Conservation (phyloP, 2,888 invertebrate genomes). For the Caradrina kadenii region DNA sequence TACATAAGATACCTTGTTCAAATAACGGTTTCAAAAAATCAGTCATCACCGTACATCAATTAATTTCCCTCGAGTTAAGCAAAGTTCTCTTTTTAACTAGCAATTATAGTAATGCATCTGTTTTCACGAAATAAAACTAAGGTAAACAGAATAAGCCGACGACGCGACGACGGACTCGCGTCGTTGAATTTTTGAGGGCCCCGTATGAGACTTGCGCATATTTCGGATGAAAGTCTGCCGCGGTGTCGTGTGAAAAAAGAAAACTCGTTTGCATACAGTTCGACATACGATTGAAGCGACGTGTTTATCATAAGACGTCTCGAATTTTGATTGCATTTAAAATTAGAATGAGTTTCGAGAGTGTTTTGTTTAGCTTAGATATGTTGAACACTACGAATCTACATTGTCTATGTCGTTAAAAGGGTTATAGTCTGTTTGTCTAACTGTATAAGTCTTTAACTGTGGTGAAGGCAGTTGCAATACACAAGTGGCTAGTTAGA, state of each 20-base stretch:
- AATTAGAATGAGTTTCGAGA: slow-evolving; percentile 21
- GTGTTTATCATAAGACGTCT: slow-evolving; percentile 38
- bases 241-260: slow-evolving; percentile 80
- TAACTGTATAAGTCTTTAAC: background rate
- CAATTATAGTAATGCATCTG: slow-evolving; percentile 59
- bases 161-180: slow-evolving; percentile 61
- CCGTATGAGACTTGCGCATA: slow-evolving; percentile 80
- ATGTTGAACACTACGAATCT: background rate
- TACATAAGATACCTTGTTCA: no score
- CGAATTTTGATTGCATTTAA: slow-evolving; percentile 54
- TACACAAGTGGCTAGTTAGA: no score
- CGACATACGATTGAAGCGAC: slow-evolving; percentile 58
- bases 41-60: slow-evolving; percentile 1
- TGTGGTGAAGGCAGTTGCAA: no score
- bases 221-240: slow-evolving; percentile 82
- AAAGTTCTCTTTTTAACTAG: slow-evolving; percentile 16
- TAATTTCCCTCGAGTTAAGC: slow-evolving; percentile 9
- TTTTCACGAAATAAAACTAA: slow-evolving; percentile 46
- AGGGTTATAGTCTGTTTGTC: background rate
- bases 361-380: slow-evolving; percentile 28
- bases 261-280: slow-evolving; percentile 70
- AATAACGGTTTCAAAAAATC: background rate
- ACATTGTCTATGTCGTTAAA: background rate
- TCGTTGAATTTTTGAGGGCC: slow-evolving; percentile 87
- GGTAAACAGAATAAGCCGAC: slow-evolving; percentile 75